Base-by-base conservation (phyloP, 2,797 vertebrate species). In the Chaenodraco wilsoni region DNA sequence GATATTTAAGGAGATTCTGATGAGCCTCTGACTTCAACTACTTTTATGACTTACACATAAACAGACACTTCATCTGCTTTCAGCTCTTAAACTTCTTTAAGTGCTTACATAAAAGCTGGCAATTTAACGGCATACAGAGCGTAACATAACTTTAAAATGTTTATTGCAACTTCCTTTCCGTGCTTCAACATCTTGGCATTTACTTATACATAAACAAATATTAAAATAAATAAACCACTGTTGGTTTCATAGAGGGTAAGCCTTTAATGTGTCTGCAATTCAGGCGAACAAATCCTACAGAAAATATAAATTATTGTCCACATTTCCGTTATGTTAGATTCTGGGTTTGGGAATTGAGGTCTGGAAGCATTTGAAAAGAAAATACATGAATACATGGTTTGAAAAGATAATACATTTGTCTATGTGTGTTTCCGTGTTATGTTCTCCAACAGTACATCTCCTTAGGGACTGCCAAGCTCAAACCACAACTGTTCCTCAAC, bases 401-500 rank as follows among this genome's bases (percentile, higher is more conserved):
- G 48, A 87, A 72, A 80, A 81, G 79, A 88, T 76, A 87, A 87
- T 83, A 64, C 43, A 70, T 80, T 78, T 87, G 79, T 85, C 73
- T 83, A 50, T 83, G 68, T 78, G 78, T 81, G 72, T 87, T 84
- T 63, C 71, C 59, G 71, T 67, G 56, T 84, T 72, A 58, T 69
- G 65, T 82, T 85, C 76, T 83, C 63, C 74, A 79, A 72, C 72
- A 89, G 61, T 61, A 65, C 74, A 74, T 82, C 73, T 85, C 81
- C 78, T 77, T 41, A 40, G 81, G 76, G 86, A 81, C 76, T 65
- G 84, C 83, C 83, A 87, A 84, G 79, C 87, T 83, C 84, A 78
- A 80, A 88, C 82, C 83, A 76, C 73, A 82, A 85, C 84, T 62
- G 82, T 79, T 88, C 79, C 84, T 76, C 74, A 71, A 84, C 79